Base-by-base conservation (phyloP, 2,888 invertebrate species). In the Parasteatoda lunata region DNA sequence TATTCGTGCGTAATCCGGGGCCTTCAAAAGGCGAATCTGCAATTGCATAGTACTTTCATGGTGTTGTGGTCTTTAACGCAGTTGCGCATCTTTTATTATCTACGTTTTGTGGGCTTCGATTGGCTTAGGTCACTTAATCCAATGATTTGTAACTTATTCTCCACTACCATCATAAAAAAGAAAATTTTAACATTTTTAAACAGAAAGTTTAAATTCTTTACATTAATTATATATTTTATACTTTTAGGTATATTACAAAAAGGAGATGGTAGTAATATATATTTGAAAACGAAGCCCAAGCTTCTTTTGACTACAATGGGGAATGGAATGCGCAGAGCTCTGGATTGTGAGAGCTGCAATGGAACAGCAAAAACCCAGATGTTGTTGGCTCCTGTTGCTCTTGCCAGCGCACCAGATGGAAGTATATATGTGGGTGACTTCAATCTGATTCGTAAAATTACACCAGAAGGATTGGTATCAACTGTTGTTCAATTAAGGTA, bases 381-480 rank as follows among this genome's bases (percentile, higher is more conserved):
- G 83, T 94, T 99, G 0, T 93, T 98, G 89, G 97, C 97, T 0
- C 99, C 99, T 0, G 97, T 98, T 6, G 97, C 98, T 3, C 93
- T 99, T 81, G 97, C 98, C 3, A 96, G 97, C 45, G 98, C 97
- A 48, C 96, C 98, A 9, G 99, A 99, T 92, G 99, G 99, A 54
- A 97, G 97, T 90, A 94, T 99, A 75, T 98, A 98, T 92, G 97
- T 99, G 7, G 98, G 98, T 8, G 98, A 99, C 92, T 98, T 98
- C 92, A 98, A 98, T 93, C 94, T 97, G 80, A 97, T 98, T 77
- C 95, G 98, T 68, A 94, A 97, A 90, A 96, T 98, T 89, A 96
- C 96, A 52, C 96, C 97, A 51, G 96, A 97, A 91, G 97, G 97
- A 90, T 94, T 95, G 89, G 96, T 98, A 72, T 96, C 95, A 90